A percentile compares a stretch with the other conserved stretches of the same genome.
Evolutionary conservation across 2,797 vertebrate species (phyloP).

Genomic region (Delichon dasypus): DNA sequence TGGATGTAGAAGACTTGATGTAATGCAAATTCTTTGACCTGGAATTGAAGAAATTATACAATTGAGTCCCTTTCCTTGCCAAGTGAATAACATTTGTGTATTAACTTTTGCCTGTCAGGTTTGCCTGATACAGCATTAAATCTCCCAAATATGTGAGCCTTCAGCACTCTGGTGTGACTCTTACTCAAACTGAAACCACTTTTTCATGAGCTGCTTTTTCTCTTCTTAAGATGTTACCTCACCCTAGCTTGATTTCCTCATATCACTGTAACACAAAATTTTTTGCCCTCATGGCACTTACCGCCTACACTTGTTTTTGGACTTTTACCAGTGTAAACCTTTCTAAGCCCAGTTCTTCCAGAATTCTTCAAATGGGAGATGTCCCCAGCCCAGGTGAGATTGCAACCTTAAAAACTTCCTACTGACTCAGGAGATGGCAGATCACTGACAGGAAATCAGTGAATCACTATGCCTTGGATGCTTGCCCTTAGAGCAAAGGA

Average conservation of each 20-base stretch:
- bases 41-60: not conserved
- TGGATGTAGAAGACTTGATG: not conserved
- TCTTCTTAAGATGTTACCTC: not conserved
- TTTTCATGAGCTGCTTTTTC: not conserved
- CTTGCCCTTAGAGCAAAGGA: not conserved
- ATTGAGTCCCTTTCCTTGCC: not conserved
- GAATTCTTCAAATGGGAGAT: not conserved
- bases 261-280: not conserved
- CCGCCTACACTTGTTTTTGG: not conserved
- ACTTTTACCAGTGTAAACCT: not conserved
- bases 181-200: not conserved
- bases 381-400: not conserved
- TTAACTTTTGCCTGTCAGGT: not conserved
- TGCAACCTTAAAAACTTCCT: not conserved
- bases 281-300: not conserved
- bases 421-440: not conserved
- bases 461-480: not conserved
- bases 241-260: not conserved
- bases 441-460: not conserved
- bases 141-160: not conserved
- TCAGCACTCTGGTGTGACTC: not conserved
- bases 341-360: not conserved
- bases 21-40: not conserved
- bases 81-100: not conserved
- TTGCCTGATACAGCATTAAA: not conserved